Evolutionary conservation across 2,797 vertebrate species (phyloP).

Genomic region (Acipenser oxyrinchus): DNA sequence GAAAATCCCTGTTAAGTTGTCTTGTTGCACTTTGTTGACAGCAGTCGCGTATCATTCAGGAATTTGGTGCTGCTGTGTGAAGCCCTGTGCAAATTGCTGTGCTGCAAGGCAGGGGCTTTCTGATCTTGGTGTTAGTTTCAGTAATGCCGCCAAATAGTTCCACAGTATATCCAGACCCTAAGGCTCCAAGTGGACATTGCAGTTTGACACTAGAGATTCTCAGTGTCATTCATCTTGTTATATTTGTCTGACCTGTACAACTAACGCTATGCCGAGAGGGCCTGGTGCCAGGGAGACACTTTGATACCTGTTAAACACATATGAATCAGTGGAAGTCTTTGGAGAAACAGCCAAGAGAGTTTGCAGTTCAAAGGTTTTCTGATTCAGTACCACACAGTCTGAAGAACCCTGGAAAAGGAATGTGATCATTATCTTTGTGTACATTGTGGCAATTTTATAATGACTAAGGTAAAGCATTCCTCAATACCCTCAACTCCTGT

Average conservation of each 20-base stretch:
- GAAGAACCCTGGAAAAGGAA: not conserved
- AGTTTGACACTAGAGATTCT: conserved; percentile 25
- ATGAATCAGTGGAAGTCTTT: not conserved
- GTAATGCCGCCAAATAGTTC: conserved; percentile 37
- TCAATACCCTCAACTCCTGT: too few relatives aligned
- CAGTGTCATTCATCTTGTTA: conserved; percentile 17
- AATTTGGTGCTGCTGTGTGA: conserved; percentile 55
- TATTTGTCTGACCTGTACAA: conserved; percentile 13
- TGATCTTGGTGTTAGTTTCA: conserved; percentile 35
- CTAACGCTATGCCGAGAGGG: conserved; percentile 6
- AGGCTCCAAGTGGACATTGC: conserved; percentile 28
- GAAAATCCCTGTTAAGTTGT: conserved; percentile 80
- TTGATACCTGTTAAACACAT: not conserved
- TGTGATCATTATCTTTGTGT: not conserved
- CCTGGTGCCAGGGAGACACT: not conserved
- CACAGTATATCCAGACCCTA: conserved; percentile 26
- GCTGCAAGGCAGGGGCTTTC: conserved; percentile 32
- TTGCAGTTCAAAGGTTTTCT: not conserved
- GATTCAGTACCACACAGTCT: not conserved
- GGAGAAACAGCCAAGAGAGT: not conserved
- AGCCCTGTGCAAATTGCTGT: conserved; percentile 40
- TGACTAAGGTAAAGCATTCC: too few relatives aligned
- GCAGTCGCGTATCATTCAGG: conserved; percentile 43
- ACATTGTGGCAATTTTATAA: too few relatives aligned
- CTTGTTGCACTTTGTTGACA: conserved; percentile 66